Base-by-base conservation (phyloP, 1,140 invertebrate species). In the Periplaneta americana region DNA sequence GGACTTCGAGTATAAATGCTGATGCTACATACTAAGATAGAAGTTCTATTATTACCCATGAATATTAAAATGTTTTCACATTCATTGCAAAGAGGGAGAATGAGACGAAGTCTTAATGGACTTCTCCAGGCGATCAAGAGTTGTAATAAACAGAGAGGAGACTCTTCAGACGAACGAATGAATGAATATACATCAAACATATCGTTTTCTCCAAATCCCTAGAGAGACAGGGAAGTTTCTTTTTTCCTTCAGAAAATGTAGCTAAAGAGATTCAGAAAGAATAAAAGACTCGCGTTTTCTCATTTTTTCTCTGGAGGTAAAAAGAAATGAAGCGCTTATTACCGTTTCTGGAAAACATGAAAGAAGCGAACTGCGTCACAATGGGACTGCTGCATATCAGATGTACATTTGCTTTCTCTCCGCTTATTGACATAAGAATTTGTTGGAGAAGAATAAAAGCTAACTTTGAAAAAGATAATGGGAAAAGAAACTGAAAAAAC, bases 401-500 rank as follows among this genome's bases (percentile, higher is more conserved):
- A 78, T 35, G 76, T 34, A 78, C 5, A 37, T 78, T 78, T 78
- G 36, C 76, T 39, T 78, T 78, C 76, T 36, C 22, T 36, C 17
- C 48, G 28, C 22, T 66, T 78, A 78, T 78, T 78, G 76, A 78
- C 18, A 78, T 78, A 15, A 78, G 34, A 78, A 78, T 78, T 22
- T 78, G 28, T 78, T 36, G 3, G 35, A 78, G 33, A 4, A 36
- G 76, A 18, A 36, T 28, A 78, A 28, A n/a, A 66, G 1, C 22
- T 66, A 66, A 66, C 48, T 1, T 5, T n/a, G 2, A 2, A 39
- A 39, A 39, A 39, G 11, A 39, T 39, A 39, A 39, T 39, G 37
- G 37, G n/a, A 66, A 66, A 66, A 11, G 10, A 66, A n/a, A 28
- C 11, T 15, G 10, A 28, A 28, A 13, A 66, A 11, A 66, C 22